phyloP scores from a whole-genome alignment of 1,140 invertebrate genomes.

The Achatina immaculata region DNA sequence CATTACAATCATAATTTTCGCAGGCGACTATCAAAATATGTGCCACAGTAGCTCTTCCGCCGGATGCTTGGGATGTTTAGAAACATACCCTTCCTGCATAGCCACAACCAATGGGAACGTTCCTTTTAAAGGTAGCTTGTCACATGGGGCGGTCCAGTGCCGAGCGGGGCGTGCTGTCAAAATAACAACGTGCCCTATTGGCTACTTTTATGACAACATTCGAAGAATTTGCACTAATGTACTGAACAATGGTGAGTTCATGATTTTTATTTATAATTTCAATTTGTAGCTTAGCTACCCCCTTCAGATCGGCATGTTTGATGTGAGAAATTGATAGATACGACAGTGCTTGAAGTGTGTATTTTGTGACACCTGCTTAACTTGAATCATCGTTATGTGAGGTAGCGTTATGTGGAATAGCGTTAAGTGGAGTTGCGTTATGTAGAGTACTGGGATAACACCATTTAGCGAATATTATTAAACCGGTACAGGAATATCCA shows the following conservation, averaged over 20 bases:
- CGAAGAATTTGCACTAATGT: conserved; percentile 9
- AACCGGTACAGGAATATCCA: too few relatives aligned
- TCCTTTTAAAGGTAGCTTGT: conserved; percentile 4
- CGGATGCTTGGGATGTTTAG: conserved; percentile 22
- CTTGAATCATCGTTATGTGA: too few relatives aligned
- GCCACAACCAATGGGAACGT: neutral
- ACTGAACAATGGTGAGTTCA: conserved; percentile 85
- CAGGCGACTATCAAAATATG: conserved; percentile 21
- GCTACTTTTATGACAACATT: conserved; percentile 30
- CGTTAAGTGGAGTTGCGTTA: too few relatives aligned
- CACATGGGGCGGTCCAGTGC: conserved; percentile 6
- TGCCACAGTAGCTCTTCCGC: neutral
- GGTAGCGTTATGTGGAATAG: too few relatives aligned
- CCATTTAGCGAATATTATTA: too few relatives aligned
- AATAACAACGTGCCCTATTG: conserved; percentile 14
- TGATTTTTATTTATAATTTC: too few relatives aligned
- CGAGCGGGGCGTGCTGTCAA: neutral
- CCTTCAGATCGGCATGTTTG: too few relatives aligned
- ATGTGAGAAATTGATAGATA: too few relatives aligned
- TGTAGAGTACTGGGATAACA: too few relatives aligned
- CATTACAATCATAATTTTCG: conserved; percentile 82
- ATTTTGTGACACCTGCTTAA: too few relatives aligned
- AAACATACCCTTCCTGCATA: conserved; percentile 28
- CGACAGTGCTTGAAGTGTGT: too few relatives aligned
- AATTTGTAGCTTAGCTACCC: too few relatives aligned